Evolutionary conservation across 2,888 invertebrate genomes (phyloP).

Genomic region (Andricus quercusramuli): DNA sequence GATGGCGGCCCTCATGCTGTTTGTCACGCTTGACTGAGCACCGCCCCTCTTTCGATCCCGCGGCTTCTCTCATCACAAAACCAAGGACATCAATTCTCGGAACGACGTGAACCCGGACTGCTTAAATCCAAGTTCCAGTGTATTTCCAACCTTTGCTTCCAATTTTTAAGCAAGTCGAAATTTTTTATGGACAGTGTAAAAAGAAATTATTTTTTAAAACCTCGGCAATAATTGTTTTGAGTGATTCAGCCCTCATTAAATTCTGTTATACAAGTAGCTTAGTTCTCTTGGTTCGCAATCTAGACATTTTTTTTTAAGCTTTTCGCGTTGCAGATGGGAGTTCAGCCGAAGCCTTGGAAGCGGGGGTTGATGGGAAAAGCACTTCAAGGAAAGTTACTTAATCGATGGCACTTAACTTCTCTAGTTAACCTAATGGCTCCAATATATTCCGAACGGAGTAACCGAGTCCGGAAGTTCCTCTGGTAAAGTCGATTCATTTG

Average conservation of each 20-base stretch:
- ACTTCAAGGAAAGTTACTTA: slow-evolving; percentile 8
- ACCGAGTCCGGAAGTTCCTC: slow-evolving; percentile 2
- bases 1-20: too few species aligned
- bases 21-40: too few species aligned
- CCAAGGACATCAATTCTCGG: too few species aligned
- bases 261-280: background rate
- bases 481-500: slow-evolving; percentile 3
- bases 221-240: background rate
- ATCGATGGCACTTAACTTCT: slow-evolving; percentile 12
- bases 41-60: too few species aligned
- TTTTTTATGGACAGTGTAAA: too few species aligned
- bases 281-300: background rate
- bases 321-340: background rate
- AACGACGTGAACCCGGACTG: too few species aligned
- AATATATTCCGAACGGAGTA: background rate
- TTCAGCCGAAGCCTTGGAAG: background rate
- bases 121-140: too few species aligned
- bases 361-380: background rate
- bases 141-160: too few species aligned
- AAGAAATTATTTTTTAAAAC: background rate
- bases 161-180: too few species aligned
- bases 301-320: background rate
- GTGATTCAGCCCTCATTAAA: background rate
- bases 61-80: too few species aligned
- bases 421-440: slow-evolving; percentile 3